Percentiles rank a stretch among this genome's conserved stretches.
phyloP scores from a whole-genome alignment of 2,888 invertebrate species.

The Agriotes lineatus region DNA sequence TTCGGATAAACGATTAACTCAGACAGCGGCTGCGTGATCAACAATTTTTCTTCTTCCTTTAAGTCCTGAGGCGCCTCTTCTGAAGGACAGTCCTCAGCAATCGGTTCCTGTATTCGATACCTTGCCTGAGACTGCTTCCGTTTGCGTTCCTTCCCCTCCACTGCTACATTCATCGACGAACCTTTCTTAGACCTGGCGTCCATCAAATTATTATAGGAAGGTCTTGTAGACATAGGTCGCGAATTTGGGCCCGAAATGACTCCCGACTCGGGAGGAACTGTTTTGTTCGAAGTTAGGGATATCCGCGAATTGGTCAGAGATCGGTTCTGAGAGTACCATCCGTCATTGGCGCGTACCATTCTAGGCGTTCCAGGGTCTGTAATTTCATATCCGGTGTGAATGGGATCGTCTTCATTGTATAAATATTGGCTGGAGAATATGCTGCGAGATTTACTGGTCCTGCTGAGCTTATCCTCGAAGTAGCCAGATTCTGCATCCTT shows the following conservation, averaged over 20 bases:
- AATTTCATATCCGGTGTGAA: slow-evolving; percentile 75
- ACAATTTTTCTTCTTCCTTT: slow-evolving; percentile 66
- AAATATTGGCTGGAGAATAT: slow-evolving; percentile 75
- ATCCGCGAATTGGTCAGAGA: slow-evolving; percentile 59
- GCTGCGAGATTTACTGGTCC: slow-evolving; percentile 64
- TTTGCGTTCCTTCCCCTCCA: slow-evolving; percentile 49
- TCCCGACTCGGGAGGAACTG: slow-evolving; percentile 47
- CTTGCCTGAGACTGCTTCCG: slow-evolving; percentile 51
- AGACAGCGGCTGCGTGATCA: slow-evolving; percentile 55
- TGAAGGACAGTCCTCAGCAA: slow-evolving; percentile 56
- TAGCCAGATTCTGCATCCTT: slow-evolving; percentile 39
- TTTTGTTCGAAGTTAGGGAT: slow-evolving; percentile 66
- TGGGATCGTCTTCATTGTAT: slow-evolving; percentile 74
- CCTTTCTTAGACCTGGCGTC: slow-evolving; percentile 49
- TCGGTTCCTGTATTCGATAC: slow-evolving; percentile 52
- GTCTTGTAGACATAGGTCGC: slow-evolving; percentile 64
- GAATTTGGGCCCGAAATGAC: slow-evolving; percentile 53
- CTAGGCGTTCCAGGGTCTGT: slow-evolving; percentile 77
- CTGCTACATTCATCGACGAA: slow-evolving; percentile 40
- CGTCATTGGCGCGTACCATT: slow-evolving; percentile 75
- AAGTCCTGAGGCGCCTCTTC: slow-evolving; percentile 65
- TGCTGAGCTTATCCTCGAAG: slow-evolving; percentile 45
- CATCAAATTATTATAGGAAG: slow-evolving; percentile 55
- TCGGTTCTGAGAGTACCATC: slow-evolving; percentile 69
- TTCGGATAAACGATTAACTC: slow-evolving; percentile 40